phyloP scores from a whole-genome alignment of 1,140 invertebrate genomes.

The Ganaspis sp. region DNA sequence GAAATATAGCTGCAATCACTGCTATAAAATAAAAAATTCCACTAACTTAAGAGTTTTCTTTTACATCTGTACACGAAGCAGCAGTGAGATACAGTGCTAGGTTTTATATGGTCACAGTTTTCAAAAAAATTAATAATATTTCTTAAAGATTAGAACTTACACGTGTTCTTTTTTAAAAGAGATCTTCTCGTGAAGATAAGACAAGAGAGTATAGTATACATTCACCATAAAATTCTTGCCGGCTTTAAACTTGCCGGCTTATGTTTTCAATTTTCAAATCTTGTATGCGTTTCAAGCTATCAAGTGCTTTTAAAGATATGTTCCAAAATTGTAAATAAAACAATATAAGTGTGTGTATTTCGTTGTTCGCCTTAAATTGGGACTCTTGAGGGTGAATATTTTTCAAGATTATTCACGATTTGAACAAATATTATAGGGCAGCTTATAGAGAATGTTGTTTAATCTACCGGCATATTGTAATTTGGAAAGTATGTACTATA shows the following conservation, averaged over 20 bases:
- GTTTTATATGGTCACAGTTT: not conserved
- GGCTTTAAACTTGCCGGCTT: too few relatives aligned
- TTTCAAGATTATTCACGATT: not conserved
- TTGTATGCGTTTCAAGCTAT: too few relatives aligned
- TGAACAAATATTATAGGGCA: not conserved
- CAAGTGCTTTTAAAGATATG: too few relatives aligned
- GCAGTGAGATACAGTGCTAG: not conserved
- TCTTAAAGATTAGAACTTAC: not conserved
- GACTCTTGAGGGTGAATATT: not conserved
- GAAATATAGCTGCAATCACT: not conserved
- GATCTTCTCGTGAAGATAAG: too few relatives aligned
- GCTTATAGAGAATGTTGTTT: not conserved
- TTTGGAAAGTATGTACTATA: not conserved
- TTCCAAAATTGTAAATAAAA: not conserved
- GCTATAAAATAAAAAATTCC: conserved; percentile 9
- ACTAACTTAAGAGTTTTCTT: not conserved
- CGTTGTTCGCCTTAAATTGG: not conserved
- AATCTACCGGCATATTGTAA: not conserved
- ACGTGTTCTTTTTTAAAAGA: too few relatives aligned
- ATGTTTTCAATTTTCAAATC: too few relatives aligned
- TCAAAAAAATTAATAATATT: not conserved
- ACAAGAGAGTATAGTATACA: too few relatives aligned
- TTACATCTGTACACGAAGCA: not conserved
- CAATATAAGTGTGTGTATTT: not conserved
- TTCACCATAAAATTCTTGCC: too few relatives aligned